Evolutionary conservation across 2,113 vertebrate species (phyloP), one percentile per base, ranked within the genome.

Genomic region (Chionis minor): DNA sequence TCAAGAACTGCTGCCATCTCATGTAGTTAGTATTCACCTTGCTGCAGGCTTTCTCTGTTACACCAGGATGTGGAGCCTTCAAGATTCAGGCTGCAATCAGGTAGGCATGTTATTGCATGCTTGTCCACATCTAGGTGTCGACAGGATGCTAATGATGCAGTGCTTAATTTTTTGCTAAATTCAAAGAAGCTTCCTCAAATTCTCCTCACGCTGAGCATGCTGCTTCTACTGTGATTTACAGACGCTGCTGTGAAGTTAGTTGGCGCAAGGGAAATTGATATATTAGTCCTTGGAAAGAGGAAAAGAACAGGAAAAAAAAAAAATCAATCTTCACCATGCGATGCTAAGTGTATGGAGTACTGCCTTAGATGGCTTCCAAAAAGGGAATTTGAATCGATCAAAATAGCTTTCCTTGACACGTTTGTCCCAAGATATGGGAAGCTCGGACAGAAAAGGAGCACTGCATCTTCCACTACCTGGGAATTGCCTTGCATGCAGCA

Each of bases 401-500:
- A 16, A 86, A 67, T 28, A 79, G 42, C 63, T 86, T 71, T 32
- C 14, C 51, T 63, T 78, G 79, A 59, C 38, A 21, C 14, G 35
- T 77, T 82, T 66, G 49, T 88, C 45, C 74, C 72, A 70, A 62
- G 24, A 42, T 33, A 45, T 1, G 2, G 85, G 47, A 59, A 69
- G 51, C 51, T 86, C 4, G 0, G 47, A 19, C 59, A 80, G n/a
- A 49, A 65, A 14, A 84, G 28, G 40, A n/a, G 30, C 3, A 1
- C 45, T 27, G 1, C 13, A 15, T 24, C 69, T 87, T 63, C 15
- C 0, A 1, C 24, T 49, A 35, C 78, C 74, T 42, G 66, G 56
- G 10, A 8, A 72, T 13, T 4, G 32, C 74, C 32, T 79, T 24
- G 14, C 12, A 7, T 0, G 0, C 42, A 28, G n/a, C 65, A 16